Conservation (phyloP, 2,113 vertebrate genomes). For the Plotosus lineatus region DNA sequence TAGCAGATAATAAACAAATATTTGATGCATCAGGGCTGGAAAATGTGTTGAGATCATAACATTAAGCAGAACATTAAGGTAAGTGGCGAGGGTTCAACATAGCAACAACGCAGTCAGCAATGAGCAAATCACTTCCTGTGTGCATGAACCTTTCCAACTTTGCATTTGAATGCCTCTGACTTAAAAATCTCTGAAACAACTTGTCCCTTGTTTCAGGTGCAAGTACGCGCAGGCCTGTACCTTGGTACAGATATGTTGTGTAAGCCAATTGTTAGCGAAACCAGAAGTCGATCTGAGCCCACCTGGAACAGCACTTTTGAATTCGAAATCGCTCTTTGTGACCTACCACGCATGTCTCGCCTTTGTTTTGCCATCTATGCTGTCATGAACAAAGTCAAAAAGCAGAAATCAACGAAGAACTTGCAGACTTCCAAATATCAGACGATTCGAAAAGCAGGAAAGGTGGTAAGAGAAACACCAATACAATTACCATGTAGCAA, state of each 20-base stretch:
- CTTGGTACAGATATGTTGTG: constrained; percentile 94
- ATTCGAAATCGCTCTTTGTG: constrained; percentile 89
- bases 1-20: no score
- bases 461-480: constrained; percentile 80
- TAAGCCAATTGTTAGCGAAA: constrained; percentile 89
- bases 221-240: constrained; percentile 95
- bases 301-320: constrained; percentile 87
- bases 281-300: constrained; percentile 86
- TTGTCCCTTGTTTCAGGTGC: constrained; percentile 75
- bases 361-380: constrained; percentile 95
- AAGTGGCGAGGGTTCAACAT: no score
- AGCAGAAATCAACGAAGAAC: constrained; percentile 89
- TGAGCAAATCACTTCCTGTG: no score
- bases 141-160: no score
- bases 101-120: no score
- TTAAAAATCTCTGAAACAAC: not conserved
- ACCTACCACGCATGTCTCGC: constrained; percentile 95
- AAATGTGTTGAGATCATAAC: no score
- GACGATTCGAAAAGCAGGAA: constrained; percentile 96
- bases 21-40: no score
- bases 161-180: not conserved
- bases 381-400: constrained; percentile 94
- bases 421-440: constrained; percentile 90
- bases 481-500: not conserved
- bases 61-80: no score